Conservation (phyloP, 2,113 vertebrate genomes). For the Piaya cayana region DNA sequence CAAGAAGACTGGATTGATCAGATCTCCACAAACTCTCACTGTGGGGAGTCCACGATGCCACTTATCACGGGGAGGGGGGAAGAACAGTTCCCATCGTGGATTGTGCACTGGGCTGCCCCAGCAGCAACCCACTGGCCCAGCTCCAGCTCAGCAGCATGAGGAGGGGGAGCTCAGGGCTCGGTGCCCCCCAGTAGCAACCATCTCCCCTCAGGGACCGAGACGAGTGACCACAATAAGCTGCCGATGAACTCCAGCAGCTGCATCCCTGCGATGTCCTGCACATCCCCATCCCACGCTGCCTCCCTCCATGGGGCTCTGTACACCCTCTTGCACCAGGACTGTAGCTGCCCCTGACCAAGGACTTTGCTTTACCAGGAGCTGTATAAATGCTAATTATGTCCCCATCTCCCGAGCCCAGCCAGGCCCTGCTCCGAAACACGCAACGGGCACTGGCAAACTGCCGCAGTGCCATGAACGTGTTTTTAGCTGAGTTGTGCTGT, state of each 20-base stretch:
- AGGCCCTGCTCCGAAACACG: not conserved
- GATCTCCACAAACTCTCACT: not conserved
- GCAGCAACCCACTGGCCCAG: not conserved
- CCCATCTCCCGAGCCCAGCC: not conserved
- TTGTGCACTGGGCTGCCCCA: accelerated
- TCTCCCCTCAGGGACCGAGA: not conserved
- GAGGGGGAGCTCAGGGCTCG: too few relatives aligned
- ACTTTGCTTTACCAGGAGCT: not conserved
- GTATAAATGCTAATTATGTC: not conserved
- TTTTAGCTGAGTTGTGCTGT: not conserved
- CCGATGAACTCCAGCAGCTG: not conserved
- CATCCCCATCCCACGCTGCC: accelerated
- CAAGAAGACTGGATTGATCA: accelerated
- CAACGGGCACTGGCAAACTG: not conserved
- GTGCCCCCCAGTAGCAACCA: too few relatives aligned
- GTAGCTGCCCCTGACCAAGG: not conserved
- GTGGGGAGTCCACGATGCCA: accelerated
- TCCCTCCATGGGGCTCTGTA: not conserved
- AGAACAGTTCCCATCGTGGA: not conserved
- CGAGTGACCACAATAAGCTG: not conserved
- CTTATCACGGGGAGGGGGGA: too few relatives aligned
- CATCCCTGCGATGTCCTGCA: not conserved
- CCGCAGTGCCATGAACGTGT: not conserved
- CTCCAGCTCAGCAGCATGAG: not conserved
- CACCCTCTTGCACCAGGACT: not conserved